Conservation (phyloP, 2,888 invertebrate species). For the Timema cristinae region DNA sequence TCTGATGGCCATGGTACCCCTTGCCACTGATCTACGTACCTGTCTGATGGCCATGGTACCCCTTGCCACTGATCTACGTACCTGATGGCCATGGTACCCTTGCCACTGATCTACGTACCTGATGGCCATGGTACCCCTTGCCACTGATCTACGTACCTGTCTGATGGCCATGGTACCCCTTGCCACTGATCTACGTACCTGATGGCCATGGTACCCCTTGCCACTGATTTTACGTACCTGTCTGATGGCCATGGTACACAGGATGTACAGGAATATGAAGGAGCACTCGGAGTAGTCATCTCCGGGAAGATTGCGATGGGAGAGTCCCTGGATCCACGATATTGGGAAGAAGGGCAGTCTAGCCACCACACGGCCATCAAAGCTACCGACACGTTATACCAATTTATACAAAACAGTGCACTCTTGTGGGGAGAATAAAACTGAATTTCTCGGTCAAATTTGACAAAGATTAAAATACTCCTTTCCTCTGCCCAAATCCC, state of each 20-base stretch:
- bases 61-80: too few relatives aligned
- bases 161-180: too few relatives aligned
- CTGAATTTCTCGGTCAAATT: background rate
- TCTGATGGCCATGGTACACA: slow-evolving; percentile 99
- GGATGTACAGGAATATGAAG: slow-evolving; percentile 96
- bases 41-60: too few relatives aligned
- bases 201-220: too few relatives aligned
- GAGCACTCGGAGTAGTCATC: slow-evolving; percentile 98
- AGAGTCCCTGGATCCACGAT: slow-evolving; percentile 93
- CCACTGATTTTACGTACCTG: slow-evolving; percentile 49
- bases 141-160: too few relatives aligned
- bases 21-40: too few relatives aligned
- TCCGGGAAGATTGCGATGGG: slow-evolving; percentile 93
- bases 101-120: too few relatives aligned
- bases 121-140: too few relatives aligned
- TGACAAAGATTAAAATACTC: background rate
- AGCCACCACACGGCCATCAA: slow-evolving; percentile 97
- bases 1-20: too few relatives aligned
- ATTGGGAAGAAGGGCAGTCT: slow-evolving; percentile 94
- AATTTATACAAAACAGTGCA: background rate
- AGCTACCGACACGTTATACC: slow-evolving; percentile 55
- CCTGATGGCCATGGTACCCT: too few relatives aligned
- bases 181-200: too few relatives aligned
- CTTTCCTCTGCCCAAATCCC: too few relatives aligned
- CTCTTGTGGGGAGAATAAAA: background rate